Base-by-base conservation (phyloP, 2,888 invertebrate genomes). In the Thymelicus acteon region DNA sequence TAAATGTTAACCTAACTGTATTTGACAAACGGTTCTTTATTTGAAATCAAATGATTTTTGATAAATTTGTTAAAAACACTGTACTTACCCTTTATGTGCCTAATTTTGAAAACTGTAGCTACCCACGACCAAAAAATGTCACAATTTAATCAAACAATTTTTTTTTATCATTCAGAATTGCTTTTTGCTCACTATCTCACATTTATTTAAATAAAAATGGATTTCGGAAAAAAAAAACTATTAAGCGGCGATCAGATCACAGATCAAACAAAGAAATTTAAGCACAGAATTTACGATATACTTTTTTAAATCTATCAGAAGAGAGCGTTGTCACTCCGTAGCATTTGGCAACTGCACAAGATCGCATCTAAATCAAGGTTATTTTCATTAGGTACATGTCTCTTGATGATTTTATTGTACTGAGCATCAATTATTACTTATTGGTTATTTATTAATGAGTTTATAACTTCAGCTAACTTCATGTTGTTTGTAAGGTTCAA, bases 1-100 rank as follows among this genome's bases (percentile, higher is more conserved):
- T n/a, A n/a, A n/a, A n/a, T n/a, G n/a, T n/a, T 19, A 19, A 19
- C 19, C 19, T 19, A 19, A 19, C 19, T 19, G 19, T 2, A 19
- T 19, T 31, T 31, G 3, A 31, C 31, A 31, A 31, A 31, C 3
- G 31, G 31, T 5, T 31, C 1, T 24, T 5, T 31, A 3, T 31
- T 31, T 31, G 31, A 31, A 31, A 31, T 3, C 31, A 2, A 3
- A 0, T 31, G 31, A 31, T 31, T 31, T 31, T 31, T 31, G 1
- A 31, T 31, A 2, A 3, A 31, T 31, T 31, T 31, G 31, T 12
- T 10, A 44, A 1, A 44, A 10, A 44, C 39, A 39, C 40, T 31
- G 57, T 44, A 85, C 90, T 87, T 71, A 90, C 90, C 87, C 79
- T 88, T 88, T 79, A 89, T 71, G 80, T 85, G 82, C 85, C 87